These are phyloP conservation scores for Plagiodera versicolora DNA, from an alignment of 2,888 invertebrate genomes.

Conservation along the genomic window DNA sequence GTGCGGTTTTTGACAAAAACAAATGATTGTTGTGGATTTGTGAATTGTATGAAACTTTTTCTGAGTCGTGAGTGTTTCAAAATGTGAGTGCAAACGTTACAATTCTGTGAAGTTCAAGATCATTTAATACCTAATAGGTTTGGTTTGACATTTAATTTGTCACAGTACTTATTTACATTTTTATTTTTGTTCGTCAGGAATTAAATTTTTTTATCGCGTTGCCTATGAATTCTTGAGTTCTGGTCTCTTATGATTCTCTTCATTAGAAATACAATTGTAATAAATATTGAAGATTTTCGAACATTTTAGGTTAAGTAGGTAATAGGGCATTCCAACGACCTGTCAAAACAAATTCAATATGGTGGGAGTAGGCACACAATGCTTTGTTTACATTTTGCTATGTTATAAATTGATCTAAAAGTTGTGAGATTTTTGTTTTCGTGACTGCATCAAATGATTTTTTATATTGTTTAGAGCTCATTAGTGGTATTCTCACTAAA, in stretches of 20 bases:
- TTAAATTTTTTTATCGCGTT: slow-evolving; percentile 3
- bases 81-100: slow-evolving; percentile 34
- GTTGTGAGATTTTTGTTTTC: too few species aligned
- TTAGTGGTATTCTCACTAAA: too few species aligned
- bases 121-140: slow-evolving; percentile 9
- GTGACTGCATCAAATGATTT: too few species aligned
- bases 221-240: not conserved
- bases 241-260: slow-evolving; percentile 15
- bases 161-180: slow-evolving; percentile 32
- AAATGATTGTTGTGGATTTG: slow-evolving; percentile 36
- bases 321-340: too few species aligned
- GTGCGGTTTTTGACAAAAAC: slow-evolving; percentile 38
- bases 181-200: slow-evolving; percentile 16
- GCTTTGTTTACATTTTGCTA: too few species aligned
- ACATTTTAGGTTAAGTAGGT: slow-evolving; percentile 10
- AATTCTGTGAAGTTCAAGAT: slow-evolving; percentile 1
- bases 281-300: slow-evolving; percentile 19
- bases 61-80: slow-evolving; percentile 31
- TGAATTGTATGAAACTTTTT: slow-evolving; percentile 31
- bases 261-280: not conserved
- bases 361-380: too few species aligned
- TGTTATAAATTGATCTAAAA: too few species aligned
- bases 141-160: slow-evolving; percentile 34
- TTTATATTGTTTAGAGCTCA: too few species aligned
- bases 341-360: too few species aligned